Percentiles rank a stretch among this genome's conserved stretches.
Conservation (phyloP, 2,797 vertebrate species). For the Acrossocheilus wenchowensis region DNA sequence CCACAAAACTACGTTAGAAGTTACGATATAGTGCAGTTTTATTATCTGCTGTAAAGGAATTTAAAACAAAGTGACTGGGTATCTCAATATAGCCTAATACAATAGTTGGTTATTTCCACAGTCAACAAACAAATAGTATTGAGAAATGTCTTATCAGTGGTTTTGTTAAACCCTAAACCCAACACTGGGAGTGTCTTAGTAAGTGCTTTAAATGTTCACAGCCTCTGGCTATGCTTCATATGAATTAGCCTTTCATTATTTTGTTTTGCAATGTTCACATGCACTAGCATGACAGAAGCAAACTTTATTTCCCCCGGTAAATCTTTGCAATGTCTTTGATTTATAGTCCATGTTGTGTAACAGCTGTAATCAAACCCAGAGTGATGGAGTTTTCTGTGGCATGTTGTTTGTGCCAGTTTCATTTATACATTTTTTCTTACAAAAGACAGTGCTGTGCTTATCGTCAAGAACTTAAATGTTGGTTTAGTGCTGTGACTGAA, state of each 20-base stretch:
- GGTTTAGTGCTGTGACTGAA: not conserved
- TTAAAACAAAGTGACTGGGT: not conserved
- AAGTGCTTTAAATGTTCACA: not conserved
- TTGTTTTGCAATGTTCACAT: constrained; percentile 11
- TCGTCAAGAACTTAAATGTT: not conserved
- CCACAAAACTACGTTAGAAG: not conserved
- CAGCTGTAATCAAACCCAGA: not conserved
- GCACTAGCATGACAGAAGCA: constrained; percentile 42
- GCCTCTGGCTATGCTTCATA: constrained; percentile 11
- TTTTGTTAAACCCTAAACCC: not conserved
- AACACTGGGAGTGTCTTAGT: constrained; percentile 25
- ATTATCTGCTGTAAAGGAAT: not conserved
- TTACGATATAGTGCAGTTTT: not conserved
- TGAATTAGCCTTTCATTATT: not conserved
- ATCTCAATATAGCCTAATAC: not conserved
- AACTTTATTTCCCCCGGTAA: not conserved
- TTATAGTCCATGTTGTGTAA: not conserved
- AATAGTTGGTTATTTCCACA: not conserved
- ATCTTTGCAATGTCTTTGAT: not conserved
- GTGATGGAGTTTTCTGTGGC: constrained; percentile 12
- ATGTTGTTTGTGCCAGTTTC: not conserved
- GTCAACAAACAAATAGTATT: not conserved
- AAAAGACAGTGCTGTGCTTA: not conserved
- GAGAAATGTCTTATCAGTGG: not conserved
- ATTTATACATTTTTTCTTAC: not conserved